Evolutionary conservation across 2,797 vertebrate genomes (phyloP), one percentile per base, ranked within the genome.

Genomic region (Agapornis canus): DNA sequence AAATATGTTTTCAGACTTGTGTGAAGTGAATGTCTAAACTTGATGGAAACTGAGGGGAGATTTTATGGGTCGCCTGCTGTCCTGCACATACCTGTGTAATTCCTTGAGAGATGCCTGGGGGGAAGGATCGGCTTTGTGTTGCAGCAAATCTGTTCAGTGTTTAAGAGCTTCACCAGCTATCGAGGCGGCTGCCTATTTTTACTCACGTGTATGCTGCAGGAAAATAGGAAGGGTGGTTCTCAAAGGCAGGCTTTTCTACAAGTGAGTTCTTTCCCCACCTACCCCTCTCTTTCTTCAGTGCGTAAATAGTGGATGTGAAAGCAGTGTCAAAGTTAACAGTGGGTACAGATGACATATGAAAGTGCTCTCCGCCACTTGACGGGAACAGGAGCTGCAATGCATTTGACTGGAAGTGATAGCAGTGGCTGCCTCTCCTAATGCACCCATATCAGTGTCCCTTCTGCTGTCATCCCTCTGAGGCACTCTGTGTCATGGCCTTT

Each of bases 401-500:
- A 1, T 77, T 71, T 91, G 63, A 37, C 63, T 72, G 66, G 85
- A 42, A 70, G 84, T 0, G 0, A 8, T 10, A 65, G 60, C 0
- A 1, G 71, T 54, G 70, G 52, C 85, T 86, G 39, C 61, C 49
- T 83, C 42, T 79, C n/a, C n/a, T 48, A 3, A 0, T 5, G 6
- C 45, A 48, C 32, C 40, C 0, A 0, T 27, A 40, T 52, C 26
- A 4, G 1, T 2, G 42, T 59, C 61, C n/a, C 82, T 51, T 51
- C 51, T 64, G 70, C 37, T 3, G 2, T 26, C 10, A 1, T n/a
- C 77, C 60, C 32, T 39, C 13, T 1, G 0, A 43, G 48, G 59
- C 45, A 37, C 0, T 0, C 35, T 57, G 78, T 2, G 21, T 22
- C 11, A 1, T 0, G 2, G 80, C 42, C 70, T 64, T 65, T 37